Evolutionary conservation across 1,140 invertebrate genomes (phyloP), one percentile per base, ranked within the genome.

Genomic region (Brachionus sp.): DNA sequence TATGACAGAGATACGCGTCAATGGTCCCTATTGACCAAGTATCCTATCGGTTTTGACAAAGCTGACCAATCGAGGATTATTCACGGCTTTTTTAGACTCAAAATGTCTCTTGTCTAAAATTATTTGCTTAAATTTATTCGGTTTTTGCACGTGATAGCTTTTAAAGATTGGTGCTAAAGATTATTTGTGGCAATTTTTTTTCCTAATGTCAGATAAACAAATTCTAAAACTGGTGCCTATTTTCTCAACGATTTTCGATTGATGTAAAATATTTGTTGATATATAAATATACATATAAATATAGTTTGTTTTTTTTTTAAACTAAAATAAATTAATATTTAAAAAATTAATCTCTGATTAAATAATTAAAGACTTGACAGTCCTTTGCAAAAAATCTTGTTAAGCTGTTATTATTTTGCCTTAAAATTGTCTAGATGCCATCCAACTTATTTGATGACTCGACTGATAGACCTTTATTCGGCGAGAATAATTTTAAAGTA

Each of bases 181-280:
- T 57, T 57, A 66, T 66, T 13, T 33, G 64, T 66, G 64, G 33
- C 64, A 66, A 66, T 66, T 66, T 70, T 33, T 57, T 37, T 70
- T 70, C 66, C 50, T 57, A 19, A 23, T 39, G 66, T 70, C 66
- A 70, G 66, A 70, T 70, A 70, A 39, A 29, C 29, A 16, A 19
- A n/a, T 70, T 39, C 16, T 39, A 16, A 39, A 37, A 70, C 37
- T 70, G 66, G 66, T 70, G 66, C 66, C 35, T 70, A 10, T 70
- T 39, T 37, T 70, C 13, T 37, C 37, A 39, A 70, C 35, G 37
- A 39, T 70, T 70, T 66, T 66, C 29, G 13, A 66, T 29, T 29
- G 10, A 42, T 23, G 66, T 70, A 35, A 70, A 70, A 70, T 70
- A 42, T 33, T 33, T 33, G n/a, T 33, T 33, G 33, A 33, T 33